Base-by-base conservation (phyloP, 2,113 vertebrate species). In the Setophaga kirtlandii region DNA sequence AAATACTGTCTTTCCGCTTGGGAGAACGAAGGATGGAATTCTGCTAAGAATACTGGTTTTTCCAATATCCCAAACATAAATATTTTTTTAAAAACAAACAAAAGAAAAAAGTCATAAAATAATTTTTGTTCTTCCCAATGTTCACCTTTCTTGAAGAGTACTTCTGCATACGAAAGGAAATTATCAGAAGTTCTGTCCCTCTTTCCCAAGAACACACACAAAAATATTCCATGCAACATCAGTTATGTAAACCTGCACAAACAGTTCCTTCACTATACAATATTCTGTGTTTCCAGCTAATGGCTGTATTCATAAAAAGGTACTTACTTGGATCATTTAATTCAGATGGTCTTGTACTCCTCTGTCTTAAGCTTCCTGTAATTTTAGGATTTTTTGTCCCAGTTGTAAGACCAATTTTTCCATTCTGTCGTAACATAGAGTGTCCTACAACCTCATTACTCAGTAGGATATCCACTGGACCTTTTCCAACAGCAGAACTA, bases 261-360 rank as follows among this genome's bases (percentile, higher is more conserved):
- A 80, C 11, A 16, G 12, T 37, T 93, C 44, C 50, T 47, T 80
- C 58, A 58, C 9, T 47, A 44, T 4, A 73, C 15, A 33, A 2
- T 19, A 69, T 39, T 59, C 25, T 37, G 7, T 9, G 24, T 41
- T 93, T 92, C 52, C 52, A 70, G 22, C 47, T 88, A 35, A 83
- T 18, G 28, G 25, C 31, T 55, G 28, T 11, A 33, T 46, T 75
- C 33, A 92, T 46, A 31, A 44, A 96, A 86, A 88, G 47, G 67
- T 95, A 98, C 99, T 99, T 98, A 99, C 99, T 99, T 95, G 99
- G 99, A 97, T 99, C 99, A 82, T 98, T 99, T 90, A 99, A 97
- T 80, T 99, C 97, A 35, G 98, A 98, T 49, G 98, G 96, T 93
- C 96, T 98, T 98, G 79, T 93, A 95, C 55, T 97, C 74, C 71